Evolutionary conservation across 1,140 invertebrate genomes (phyloP), one percentile per base, ranked within the genome.

Genomic region (Hycleus phaleratus): DNA sequence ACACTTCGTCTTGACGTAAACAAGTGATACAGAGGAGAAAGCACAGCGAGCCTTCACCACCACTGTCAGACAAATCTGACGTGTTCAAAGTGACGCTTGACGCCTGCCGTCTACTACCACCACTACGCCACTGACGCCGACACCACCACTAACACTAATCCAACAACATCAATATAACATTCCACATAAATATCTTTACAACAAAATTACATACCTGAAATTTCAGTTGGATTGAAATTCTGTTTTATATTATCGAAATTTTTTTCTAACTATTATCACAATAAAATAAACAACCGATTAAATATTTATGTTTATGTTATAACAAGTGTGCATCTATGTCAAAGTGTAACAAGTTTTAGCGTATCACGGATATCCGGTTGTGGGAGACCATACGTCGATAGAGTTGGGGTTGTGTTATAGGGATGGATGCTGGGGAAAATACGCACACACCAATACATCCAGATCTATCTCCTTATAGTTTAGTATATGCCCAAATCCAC

Each of bases 1-100:
- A 65, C 60, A 58, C 60, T 58, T 52, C 39, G 44, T 52, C 55
- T 62, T 60, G 63, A 64, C 63, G 57, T 65, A 60, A 65, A 65
- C 60, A 65, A 65, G 63, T 65, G 60, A 65, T 65, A 64, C 55
- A 45, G 46, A 45, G 47, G 45, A 50, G 40, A 42, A 11, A 42
- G 40, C 40, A 56, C 51, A 58, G 50, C 47, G 58, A 52, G 61
- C 57, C 58, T 59, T 62, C 54, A 52, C 61, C 61, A 57, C 57
- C 40, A 49, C 51, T 57, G 62, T 64, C 62, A 61, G 56, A 52
- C 54, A 61, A 64, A 61, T 56, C 60, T 61, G 62, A 64, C 56
- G 62, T 58, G 56, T 59, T 61, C 59, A 55, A 56, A 52, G 53
- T 59, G 61, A 59, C 52, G 56, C 40, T 49, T 61, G 59, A 49